Evolutionary conservation across 1,140 invertebrate genomes (phyloP).

Genomic region (Aphelinus atriplicis): DNA sequence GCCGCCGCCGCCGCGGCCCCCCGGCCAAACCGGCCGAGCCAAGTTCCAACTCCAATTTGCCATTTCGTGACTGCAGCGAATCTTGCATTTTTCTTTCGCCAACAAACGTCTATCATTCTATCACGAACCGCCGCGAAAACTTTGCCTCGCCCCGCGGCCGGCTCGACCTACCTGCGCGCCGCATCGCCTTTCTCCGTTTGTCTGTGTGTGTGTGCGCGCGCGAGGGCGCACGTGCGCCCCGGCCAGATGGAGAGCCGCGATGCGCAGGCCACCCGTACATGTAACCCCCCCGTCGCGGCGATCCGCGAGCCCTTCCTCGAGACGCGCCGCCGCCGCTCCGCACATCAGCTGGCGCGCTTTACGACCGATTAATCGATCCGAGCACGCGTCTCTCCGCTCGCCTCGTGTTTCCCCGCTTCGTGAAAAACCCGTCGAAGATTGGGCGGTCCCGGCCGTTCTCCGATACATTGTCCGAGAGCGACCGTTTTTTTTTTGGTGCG

Average conservation of each 20-base stretch:
- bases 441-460: too few species aligned
- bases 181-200: slow-evolving; percentile 24
- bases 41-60: slow-evolving; percentile 67
- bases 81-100: slow-evolving; percentile 68
- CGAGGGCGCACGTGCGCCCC: not conserved
- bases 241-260: not conserved
- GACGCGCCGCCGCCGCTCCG: not conserved
- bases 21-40: slow-evolving; percentile 18
- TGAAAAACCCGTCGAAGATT: too few species aligned
- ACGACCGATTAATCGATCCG: too few species aligned
- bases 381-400: too few species aligned
- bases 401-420: too few species aligned
- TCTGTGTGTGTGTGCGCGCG: not conserved
- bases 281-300: too few species aligned
- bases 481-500: too few species aligned
- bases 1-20: slow-evolving; percentile 2
- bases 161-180: slow-evolving; percentile 53
- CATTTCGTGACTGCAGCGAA: slow-evolving; percentile 68
- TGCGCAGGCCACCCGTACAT: too few species aligned
- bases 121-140: slow-evolving; percentile 61
- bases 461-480: too few species aligned
- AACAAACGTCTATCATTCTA: slow-evolving; percentile 69
- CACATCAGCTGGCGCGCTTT: too few species aligned
- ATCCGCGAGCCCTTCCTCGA: slow-evolving; percentile 5
- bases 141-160: slow-evolving; percentile 56